These are phyloP conservation scores for Chiloscyllium plagiosum DNA, from an alignment of 2,113 vertebrate genomes.

Conservation along the genomic window DNA sequence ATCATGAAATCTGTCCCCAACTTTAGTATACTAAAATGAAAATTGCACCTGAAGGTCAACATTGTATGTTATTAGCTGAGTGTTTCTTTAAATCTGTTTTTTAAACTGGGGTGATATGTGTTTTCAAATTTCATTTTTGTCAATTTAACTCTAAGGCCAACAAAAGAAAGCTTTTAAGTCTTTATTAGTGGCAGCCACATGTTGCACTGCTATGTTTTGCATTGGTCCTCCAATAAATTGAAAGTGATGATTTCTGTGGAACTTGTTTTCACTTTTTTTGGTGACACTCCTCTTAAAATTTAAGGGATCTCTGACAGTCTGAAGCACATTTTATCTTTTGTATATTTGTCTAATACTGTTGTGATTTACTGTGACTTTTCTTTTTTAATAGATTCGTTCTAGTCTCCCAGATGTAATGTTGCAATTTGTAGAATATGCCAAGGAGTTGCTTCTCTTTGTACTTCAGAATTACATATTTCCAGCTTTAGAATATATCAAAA, in stretches of 20 bases:
- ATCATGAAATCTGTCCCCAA: not conserved
- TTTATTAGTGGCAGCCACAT: not conserved
- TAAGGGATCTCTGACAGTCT: not conserved
- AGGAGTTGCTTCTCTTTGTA: slow-evolving; percentile 69
- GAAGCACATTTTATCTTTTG: not conserved
- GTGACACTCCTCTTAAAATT: not conserved
- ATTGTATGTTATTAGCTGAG: not conserved
- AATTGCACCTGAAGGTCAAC: not conserved
- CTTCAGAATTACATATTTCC: slow-evolving; percentile 67
- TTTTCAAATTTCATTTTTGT: not conserved
- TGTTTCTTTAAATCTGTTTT: not conserved
- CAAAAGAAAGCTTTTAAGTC: not conserved
- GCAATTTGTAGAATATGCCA: slow-evolving; percentile 56
- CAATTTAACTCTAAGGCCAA: not conserved
- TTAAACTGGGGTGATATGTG: not conserved
- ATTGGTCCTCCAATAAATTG: not conserved
- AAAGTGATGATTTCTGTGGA: not conserved
- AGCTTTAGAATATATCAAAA: slow-evolving; percentile 49
- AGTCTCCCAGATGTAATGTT: slow-evolving; percentile 67
- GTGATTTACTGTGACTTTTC: not conserved
- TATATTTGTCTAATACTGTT: not conserved
- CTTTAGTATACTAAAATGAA: not conserved
- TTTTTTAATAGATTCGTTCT: slow-evolving; percentile 50
- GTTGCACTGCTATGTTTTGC: not conserved
- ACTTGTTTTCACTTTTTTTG: not conserved